Conservation (phyloP, 1,140 invertebrate species). For the Trypoxylus dichotomus region DNA sequence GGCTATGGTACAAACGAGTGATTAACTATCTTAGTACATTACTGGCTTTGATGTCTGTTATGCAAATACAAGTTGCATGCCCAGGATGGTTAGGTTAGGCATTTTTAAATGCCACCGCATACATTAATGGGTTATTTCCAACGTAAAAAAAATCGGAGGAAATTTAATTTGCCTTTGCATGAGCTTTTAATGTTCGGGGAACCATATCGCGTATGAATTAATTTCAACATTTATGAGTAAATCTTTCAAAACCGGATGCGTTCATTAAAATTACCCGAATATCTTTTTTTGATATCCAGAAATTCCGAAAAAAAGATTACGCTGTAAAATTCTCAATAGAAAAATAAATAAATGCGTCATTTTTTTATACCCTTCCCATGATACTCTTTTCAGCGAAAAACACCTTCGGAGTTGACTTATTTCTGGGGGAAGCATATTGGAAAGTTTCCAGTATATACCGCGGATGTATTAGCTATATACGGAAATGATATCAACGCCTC, state of each 20-base stretch:
- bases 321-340: too few species aligned
- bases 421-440: constrained; percentile 58
- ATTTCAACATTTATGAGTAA: too few species aligned
- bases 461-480: constrained; percentile 62
- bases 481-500: constrained; percentile 61
- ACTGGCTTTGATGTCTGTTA: background rate
- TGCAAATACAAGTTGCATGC: constrained; percentile 11
- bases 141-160: background rate
- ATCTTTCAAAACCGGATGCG: background rate
- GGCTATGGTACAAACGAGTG: background rate
- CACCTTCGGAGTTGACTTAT: constrained; percentile 54
- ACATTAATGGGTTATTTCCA: background rate
- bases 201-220: background rate
- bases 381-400: constrained; percentile 49
- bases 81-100: background rate
- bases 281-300: too few species aligned
- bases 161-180: constrained; percentile 13
- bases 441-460: constrained; percentile 54
- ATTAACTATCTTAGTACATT: constrained; percentile 4
- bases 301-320: too few species aligned
- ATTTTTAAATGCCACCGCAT: constrained; percentile 9
- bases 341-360: background rate
- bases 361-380: background rate
- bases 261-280: background rate
- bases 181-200: background rate